Evolutionary conservation across 2,797 vertebrate genomes (phyloP), one percentile per base, ranked within the genome.

Genomic region (Megaceryle alcyon): DNA sequence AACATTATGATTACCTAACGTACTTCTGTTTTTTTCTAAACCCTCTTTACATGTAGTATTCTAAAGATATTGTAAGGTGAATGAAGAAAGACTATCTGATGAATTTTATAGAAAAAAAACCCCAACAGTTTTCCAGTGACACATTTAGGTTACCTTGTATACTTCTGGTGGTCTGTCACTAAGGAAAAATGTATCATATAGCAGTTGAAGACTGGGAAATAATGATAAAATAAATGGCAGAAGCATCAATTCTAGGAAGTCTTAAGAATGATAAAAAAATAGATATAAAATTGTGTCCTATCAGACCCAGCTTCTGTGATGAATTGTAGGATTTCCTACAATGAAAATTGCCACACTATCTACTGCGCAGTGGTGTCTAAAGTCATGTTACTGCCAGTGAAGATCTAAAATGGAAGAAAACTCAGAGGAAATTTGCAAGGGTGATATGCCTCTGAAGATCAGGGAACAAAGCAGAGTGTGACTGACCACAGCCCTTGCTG

Each of bases 61-160:
- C 21, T 69, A 86, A 94, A 37, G 76, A 20, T 91, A 77, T 53
- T 70, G 31, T 37, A 95, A 91, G 48, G 79, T 87, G 60, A 94
- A 56, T 76, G 31, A 77, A 95, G 19, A 83, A 93, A 51, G 26
- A 73, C 9, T 8, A 37, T 63, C 14, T 65, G 23, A 23, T 73
- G 18, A n/a, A 57, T 83, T 83, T 88, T 90, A 22, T 75, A 54
- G 18, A 44, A 26, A 14, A 60, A 56, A 11, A 82, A 80, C 48
- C 35, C 39, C 39, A 41, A 41, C 14, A 71, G 5, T 16, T 77
- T 93, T 78, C 26, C 43, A 79, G 29, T 59, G 46, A 23, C n/a
- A 66, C 0, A 14, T 69, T 76, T 72, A 85, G 43, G 70, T 61
- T 81, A 60, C 28, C 26, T 60, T 25, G 60, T 64, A 10, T 57